Percentiles rank a stretch among this genome's conserved stretches.
phyloP scores from a whole-genome alignment of 2,797 vertebrate species.

The Hoplostethus mediterraneus region DNA sequence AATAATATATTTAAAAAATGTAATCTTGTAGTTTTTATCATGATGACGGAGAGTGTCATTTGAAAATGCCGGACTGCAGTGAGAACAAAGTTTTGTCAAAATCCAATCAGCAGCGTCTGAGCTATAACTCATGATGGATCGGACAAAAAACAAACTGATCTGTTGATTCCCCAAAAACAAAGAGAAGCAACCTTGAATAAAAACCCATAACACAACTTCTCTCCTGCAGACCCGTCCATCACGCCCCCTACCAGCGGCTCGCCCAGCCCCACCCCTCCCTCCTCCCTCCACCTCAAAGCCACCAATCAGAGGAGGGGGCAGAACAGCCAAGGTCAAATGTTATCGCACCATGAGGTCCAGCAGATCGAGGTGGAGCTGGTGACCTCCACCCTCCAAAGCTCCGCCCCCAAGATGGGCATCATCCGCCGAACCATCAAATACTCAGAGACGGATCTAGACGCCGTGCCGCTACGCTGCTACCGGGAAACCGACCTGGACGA shows the following conservation, averaged over 20 bases:
- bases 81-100: too few species aligned
- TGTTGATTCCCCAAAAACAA: too few species aligned
- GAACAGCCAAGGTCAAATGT: neutral
- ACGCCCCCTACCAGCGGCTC: conserved; percentile 53
- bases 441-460: conserved; percentile 95
- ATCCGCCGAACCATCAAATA: conserved; percentile 90
- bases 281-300: conserved; percentile 52
- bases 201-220: neutral
- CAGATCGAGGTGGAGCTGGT: conserved; percentile 89
- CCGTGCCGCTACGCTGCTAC: conserved; percentile 93
- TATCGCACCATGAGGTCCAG: conserved; percentile 79
- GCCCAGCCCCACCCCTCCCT: conserved; percentile 56
- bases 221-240: conserved; percentile 44
- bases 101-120: too few species aligned
- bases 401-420: conserved; percentile 80
- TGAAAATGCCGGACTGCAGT: too few species aligned
- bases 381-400: conserved; percentile 59
- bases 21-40: too few species aligned
- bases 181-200: too few species aligned
- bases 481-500: conserved; percentile 94
- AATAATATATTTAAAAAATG: too few species aligned
- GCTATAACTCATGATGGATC: too few species aligned
- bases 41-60: too few species aligned
- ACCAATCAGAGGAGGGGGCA: conserved; percentile 47
- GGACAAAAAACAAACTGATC: too few species aligned